Percentiles rank a stretch among this genome's conserved stretches.
Evolutionary conservation across 2,113 vertebrate species (phyloP).

Genomic region (Meleagris gallopavo): DNA sequence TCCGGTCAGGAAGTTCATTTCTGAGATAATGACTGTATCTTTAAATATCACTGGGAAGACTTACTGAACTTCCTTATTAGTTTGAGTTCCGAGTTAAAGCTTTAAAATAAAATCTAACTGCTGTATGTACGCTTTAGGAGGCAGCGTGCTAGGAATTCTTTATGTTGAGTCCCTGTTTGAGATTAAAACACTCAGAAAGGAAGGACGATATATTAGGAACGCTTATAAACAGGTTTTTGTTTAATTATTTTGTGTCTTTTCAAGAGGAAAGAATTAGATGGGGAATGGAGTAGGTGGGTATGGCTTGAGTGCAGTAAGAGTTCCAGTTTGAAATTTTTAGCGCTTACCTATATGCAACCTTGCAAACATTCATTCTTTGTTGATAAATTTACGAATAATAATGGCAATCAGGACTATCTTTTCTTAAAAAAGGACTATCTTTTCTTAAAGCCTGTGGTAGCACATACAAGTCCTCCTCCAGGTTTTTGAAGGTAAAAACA

Average conservation of each 20-base stretch:
- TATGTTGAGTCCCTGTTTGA: not conserved
- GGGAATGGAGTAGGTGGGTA: not conserved
- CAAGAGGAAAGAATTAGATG: not conserved
- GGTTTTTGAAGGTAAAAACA: not conserved
- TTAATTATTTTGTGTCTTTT: not conserved
- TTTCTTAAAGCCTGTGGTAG: not conserved
- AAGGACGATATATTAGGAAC: not conserved
- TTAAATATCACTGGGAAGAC: not conserved
- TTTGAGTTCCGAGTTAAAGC: not conserved
- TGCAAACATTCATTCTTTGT: not conserved
- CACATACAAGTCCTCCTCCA: not conserved
- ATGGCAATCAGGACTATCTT: not conserved
- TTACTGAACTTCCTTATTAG: not conserved
- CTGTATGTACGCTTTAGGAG: not conserved
- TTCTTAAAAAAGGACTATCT: not conserved
- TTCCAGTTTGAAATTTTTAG: not conserved
- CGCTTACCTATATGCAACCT: not conserved
- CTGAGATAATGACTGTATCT: constrained; percentile 20
- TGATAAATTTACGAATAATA: not conserved
- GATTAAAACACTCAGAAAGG: not conserved
- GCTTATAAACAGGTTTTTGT: not conserved
- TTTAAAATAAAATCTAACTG: not conserved
- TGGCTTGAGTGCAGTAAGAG: not conserved
- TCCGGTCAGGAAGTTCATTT: constrained; percentile 8
- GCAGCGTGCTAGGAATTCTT: not conserved